These are phyloP conservation scores for Steinernema carpocapsae DNA, from an alignment of 2,888 invertebrate species.

Conservation along the genomic window DNA sequence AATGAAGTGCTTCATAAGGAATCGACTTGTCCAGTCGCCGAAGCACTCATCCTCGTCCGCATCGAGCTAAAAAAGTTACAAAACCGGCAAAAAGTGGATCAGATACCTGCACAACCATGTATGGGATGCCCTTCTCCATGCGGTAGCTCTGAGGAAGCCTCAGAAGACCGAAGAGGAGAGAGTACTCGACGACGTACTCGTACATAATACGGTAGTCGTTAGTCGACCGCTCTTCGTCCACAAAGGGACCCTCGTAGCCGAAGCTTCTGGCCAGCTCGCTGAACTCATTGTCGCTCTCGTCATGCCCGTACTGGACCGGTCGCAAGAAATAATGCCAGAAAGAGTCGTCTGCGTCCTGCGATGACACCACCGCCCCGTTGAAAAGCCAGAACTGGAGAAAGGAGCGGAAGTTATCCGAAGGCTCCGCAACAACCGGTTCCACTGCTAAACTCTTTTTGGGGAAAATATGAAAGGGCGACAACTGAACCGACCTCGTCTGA, in stretches of 20 bases:
- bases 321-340: conserved; percentile 15
- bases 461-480: neutral
- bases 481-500: neutral
- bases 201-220: conserved; percentile 73
- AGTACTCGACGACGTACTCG: conserved; percentile 95
- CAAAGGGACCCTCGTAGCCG: neutral
- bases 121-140: conserved; percentile 82
- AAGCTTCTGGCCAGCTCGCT: neutral
- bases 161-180: conserved; percentile 93
- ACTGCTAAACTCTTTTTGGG: conserved; percentile 3
- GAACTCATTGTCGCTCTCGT: neutral
- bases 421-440: neutral
- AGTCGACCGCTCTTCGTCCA: conserved; percentile 38
- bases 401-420: neutral
- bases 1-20: conserved; percentile 79
- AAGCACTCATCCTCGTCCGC: conserved; percentile 88
- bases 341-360: neutral
- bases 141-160: conserved; percentile 76
- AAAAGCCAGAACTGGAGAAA: conserved; percentile 2
- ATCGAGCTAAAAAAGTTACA: conserved; percentile 74
- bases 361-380: neutral
- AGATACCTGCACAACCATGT: conserved; percentile 73
- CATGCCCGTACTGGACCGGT: conserved; percentile 5
- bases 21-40: conserved; percentile 87
- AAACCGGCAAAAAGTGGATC: conserved; percentile 34